Percentiles rank a stretch among this genome's conserved stretches.
Evolutionary conservation across 1,140 invertebrate species (phyloP).

Genomic region (Drosophila littoralis): DNA sequence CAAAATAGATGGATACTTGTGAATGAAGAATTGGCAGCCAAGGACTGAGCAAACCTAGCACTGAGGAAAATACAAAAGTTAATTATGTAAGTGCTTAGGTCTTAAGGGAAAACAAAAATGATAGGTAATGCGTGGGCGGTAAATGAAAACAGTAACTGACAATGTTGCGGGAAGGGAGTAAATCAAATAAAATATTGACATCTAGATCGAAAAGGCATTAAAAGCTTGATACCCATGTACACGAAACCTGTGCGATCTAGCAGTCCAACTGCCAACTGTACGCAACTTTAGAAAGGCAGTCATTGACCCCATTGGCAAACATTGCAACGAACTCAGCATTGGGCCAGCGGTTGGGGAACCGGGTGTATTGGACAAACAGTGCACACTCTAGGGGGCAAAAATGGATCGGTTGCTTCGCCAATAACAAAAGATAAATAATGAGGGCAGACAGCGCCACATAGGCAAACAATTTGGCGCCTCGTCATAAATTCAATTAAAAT

Average conservation of each 20-base stretch:
- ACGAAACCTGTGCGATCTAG: not conserved
- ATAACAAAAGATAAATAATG: conserved; percentile 51
- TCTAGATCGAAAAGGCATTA: not conserved
- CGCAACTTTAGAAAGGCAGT: not conserved
- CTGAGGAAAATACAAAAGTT: too few relatives aligned
- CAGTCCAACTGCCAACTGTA: not conserved
- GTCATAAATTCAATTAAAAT: conserved; percentile 80
- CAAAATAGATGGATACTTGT: not conserved
- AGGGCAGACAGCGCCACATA: conserved; percentile 51
- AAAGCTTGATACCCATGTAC: not conserved
- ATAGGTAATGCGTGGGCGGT: not conserved
- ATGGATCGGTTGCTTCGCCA: conserved; percentile 51
- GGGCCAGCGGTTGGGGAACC: not conserved
- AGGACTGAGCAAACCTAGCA: too few relatives aligned
- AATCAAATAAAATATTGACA: not conserved
- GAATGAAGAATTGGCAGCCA: not conserved
- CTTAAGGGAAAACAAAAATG: not conserved
- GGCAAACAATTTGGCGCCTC: conserved; percentile 49
- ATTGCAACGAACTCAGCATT: not conserved
- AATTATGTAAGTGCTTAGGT: not conserved
- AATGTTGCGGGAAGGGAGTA: not conserved
- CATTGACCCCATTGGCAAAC: conserved; percentile 5
- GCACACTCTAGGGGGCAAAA: conserved; percentile 61
- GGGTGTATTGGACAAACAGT: conserved; percentile 55
- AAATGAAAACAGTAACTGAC: too few relatives aligned